Percentiles rank a stretch among this genome's conserved stretches.
Evolutionary conservation across 2,888 invertebrate genomes (phyloP).

Genomic region (Apodemia hepburni): DNA sequence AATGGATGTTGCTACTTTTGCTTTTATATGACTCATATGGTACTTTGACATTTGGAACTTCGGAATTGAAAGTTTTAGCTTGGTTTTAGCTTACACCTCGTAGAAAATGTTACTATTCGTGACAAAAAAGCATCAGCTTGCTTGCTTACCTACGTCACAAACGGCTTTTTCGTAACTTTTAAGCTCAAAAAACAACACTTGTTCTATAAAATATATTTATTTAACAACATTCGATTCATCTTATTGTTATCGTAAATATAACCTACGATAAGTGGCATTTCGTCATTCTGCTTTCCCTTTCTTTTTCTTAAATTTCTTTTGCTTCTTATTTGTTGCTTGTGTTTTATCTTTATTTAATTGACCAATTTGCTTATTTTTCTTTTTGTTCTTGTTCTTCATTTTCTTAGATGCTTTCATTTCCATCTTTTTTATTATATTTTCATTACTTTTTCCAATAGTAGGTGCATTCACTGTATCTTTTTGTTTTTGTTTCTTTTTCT

Average conservation of each 20-base stretch:
- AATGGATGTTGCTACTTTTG: no score
- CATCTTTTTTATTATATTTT: slow-evolving; percentile 45
- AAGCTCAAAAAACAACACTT: not conserved
- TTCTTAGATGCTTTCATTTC: slow-evolving; percentile 52
- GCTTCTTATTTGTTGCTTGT: slow-evolving; percentile 37
- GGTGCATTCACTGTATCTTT: slow-evolving; percentile 19
- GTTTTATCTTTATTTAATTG: slow-evolving; percentile 45
- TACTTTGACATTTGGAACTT: no score
- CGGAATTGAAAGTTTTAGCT: no score
- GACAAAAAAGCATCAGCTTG: no score
- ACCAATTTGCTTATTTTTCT: slow-evolving; percentile 61
- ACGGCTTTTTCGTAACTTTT: no score
- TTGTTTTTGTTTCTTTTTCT: slow-evolving; percentile 27
- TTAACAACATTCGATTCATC: not conserved
- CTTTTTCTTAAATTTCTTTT: slow-evolving; percentile 16
- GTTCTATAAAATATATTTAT: slow-evolving; percentile 1
- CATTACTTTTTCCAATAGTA: slow-evolving; percentile 29
- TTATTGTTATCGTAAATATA: not conserved
- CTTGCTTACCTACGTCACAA: no score
- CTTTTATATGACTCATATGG: no score
- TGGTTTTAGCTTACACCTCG: no score
- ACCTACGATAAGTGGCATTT: not conserved
- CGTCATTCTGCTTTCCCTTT: slow-evolving; percentile 41
- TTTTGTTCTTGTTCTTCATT: slow-evolving; percentile 56
- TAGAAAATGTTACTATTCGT: no score